These are phyloP conservation scores for Lamellibrachia luymesi DNA, from an alignment of 1,140 invertebrate genomes.

Conservation along the genomic window DNA sequence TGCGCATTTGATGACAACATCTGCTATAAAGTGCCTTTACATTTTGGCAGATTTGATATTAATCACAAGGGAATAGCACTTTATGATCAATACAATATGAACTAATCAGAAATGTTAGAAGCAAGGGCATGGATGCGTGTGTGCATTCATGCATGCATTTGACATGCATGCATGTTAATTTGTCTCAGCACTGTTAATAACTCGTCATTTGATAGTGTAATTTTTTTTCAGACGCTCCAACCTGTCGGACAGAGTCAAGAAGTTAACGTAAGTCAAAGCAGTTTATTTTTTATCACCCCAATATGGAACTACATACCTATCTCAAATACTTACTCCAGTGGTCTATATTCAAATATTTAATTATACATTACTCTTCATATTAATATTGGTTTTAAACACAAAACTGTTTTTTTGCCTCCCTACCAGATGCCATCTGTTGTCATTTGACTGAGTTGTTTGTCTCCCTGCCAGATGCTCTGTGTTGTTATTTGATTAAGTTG, in stretches of 20 bases:
- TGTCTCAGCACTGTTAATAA: not conserved
- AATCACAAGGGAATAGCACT: not conserved
- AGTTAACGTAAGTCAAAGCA: conserved; percentile 45
- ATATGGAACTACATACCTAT: too few relatives aligned
- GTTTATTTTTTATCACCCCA: not conserved
- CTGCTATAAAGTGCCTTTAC: not conserved
- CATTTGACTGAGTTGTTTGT: not conserved
- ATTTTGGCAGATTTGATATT: not conserved
- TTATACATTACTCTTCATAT: too few relatives aligned
- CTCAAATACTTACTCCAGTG: too few relatives aligned
- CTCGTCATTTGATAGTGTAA: not conserved
- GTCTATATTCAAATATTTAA: too few relatives aligned
- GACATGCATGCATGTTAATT: not conserved
- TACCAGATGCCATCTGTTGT: conserved; percentile 1
- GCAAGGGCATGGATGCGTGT: too few relatives aligned
- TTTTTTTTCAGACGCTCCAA: conserved; percentile 46
- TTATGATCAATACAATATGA: not conserved
- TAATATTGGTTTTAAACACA: too few relatives aligned
- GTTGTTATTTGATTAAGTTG: not conserved
- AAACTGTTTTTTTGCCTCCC: not conserved
- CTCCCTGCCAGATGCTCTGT: not conserved
- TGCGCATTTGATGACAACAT: not conserved
- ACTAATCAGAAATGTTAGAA: not conserved
- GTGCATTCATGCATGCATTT: not conserved
- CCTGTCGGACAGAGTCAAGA: conserved; percentile 47